A percentile compares a stretch with the other conserved stretches of the same genome.
Conservation (phyloP, 2,888 invertebrate species). For the Lithophane socia region DNA sequence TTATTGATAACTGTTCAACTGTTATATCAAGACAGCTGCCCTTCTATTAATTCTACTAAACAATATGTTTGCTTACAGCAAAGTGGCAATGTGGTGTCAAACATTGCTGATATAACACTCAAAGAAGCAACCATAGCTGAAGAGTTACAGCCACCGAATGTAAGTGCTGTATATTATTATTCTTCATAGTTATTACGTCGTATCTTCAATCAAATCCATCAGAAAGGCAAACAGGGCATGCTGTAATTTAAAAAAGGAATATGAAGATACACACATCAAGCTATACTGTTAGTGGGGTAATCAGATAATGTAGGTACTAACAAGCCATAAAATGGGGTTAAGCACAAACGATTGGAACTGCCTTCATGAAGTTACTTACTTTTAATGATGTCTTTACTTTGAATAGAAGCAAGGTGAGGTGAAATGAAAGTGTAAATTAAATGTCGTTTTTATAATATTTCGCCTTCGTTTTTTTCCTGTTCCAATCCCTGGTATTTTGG, state of each 20-base stretch:
- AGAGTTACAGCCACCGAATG: slow-evolving; percentile 76
- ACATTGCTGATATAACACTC: slow-evolving; percentile 83
- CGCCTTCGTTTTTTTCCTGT: slow-evolving; percentile 12
- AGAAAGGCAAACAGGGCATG: slow-evolving; percentile 47
- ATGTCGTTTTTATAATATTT: neutral
- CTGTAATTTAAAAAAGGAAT: slow-evolving; percentile 32
- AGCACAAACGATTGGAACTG: neutral
- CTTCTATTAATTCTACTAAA: slow-evolving; percentile 7
- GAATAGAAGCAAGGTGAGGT: neutral
- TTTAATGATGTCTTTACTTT: neutral
- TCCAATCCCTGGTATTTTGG: slow-evolving; percentile 3
- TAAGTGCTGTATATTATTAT: slow-evolving; percentile 68
- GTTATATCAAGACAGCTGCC: neutral
- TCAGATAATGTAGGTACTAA: neutral
- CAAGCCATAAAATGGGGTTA: neutral
- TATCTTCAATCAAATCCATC: slow-evolving; percentile 33
- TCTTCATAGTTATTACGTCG: slow-evolving; percentile 20
- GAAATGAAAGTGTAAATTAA: neutral
- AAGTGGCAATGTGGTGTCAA: slow-evolving; percentile 80
- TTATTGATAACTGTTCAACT: neutral
- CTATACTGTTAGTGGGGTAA: neutral
- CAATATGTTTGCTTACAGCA: slow-evolving; percentile 73
- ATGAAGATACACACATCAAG: slow-evolving; percentile 20
- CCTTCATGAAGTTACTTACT: neutral
- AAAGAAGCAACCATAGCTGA: slow-evolving; percentile 79